These are phyloP conservation scores for Acanthosoma haemorrhoidale DNA, from an alignment of 2,888 invertebrate species.

Conservation along the genomic window DNA sequence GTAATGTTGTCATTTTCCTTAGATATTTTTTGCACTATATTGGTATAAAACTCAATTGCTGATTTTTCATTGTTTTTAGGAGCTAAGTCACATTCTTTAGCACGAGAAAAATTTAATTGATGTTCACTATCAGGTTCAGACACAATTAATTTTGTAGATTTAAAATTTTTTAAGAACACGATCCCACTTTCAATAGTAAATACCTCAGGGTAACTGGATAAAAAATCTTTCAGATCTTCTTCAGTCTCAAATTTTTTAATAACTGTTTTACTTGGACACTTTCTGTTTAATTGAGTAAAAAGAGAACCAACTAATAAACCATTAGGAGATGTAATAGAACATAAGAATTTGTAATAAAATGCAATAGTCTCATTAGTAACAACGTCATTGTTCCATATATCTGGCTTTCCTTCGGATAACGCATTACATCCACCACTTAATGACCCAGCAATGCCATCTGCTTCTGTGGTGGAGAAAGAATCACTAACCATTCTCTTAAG, in stretches of 20 bases:
- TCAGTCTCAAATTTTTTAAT: background rate
- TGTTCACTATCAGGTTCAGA: background rate
- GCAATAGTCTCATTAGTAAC: background rate
- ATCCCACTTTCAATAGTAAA: background rate
- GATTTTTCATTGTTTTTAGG: background rate
- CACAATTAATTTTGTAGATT: background rate
- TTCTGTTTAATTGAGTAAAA: background rate
- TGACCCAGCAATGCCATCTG: background rate
- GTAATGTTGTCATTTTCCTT: background rate
- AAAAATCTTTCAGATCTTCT: background rate
- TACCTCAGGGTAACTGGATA: background rate
- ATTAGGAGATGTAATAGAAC: background rate
- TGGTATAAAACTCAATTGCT: background rate
- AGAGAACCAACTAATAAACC: background rate
- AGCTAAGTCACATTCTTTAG: background rate
- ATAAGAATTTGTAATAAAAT: background rate
- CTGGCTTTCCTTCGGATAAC: background rate
- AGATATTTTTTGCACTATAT: background rate
- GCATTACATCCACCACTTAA: background rate
- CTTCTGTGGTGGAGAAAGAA: background rate
- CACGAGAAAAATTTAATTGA: background rate
- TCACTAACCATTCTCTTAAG: background rate
- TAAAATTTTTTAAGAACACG: background rate
- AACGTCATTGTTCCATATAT: background rate
- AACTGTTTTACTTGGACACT: background rate